Percentiles rank a stretch among this genome's conserved stretches.
Evolutionary conservation across 1,140 invertebrate species (phyloP).

Genomic region (Ectropis grisescens): DNA sequence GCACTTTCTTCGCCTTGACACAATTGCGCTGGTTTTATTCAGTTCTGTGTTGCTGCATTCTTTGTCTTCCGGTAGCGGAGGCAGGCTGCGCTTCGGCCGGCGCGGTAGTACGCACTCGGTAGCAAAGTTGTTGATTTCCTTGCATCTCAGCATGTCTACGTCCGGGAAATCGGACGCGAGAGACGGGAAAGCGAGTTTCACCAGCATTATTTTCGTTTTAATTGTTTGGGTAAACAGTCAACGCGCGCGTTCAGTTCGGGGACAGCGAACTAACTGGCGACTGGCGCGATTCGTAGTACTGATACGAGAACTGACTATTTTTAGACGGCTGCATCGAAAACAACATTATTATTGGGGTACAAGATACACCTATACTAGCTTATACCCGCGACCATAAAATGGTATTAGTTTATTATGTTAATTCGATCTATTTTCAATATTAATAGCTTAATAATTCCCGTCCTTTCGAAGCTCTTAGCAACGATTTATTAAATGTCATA

Average conservation of each 20-base stretch:
- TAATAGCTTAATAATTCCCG: too few relatives aligned
- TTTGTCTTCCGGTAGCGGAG: constrained; percentile 51
- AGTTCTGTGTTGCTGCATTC: constrained; percentile 38
- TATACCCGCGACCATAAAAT: too few relatives aligned
- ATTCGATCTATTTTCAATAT: too few relatives aligned
- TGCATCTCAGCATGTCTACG: constrained; percentile 44
- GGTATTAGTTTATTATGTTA: too few relatives aligned
- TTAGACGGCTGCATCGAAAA: too few relatives aligned
- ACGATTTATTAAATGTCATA: too few relatives aligned
- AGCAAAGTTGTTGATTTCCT: constrained; percentile 34
- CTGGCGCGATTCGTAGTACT: too few relatives aligned
- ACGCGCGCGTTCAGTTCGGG: constrained; percentile 24
- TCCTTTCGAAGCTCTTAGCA: too few relatives aligned
- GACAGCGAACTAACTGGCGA: constrained; percentile 27
- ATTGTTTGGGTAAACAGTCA: constrained; percentile 1
- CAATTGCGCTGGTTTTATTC: constrained; percentile 28
- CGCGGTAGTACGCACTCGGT: constrained; percentile 44
- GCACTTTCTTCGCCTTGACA: constrained; percentile 30
- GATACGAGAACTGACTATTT: too few relatives aligned
- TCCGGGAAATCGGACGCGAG: constrained; percentile 29
- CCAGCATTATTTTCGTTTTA: constrained; percentile 23
- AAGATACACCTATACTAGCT: too few relatives aligned
- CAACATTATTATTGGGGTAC: too few relatives aligned
- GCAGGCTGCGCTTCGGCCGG: constrained; percentile 32
- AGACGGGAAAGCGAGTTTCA: constrained; percentile 36